Percentiles rank a stretch among this genome's conserved stretches.
Conservation (phyloP, 1,140 invertebrate species). For the Pantala flavescens region DNA sequence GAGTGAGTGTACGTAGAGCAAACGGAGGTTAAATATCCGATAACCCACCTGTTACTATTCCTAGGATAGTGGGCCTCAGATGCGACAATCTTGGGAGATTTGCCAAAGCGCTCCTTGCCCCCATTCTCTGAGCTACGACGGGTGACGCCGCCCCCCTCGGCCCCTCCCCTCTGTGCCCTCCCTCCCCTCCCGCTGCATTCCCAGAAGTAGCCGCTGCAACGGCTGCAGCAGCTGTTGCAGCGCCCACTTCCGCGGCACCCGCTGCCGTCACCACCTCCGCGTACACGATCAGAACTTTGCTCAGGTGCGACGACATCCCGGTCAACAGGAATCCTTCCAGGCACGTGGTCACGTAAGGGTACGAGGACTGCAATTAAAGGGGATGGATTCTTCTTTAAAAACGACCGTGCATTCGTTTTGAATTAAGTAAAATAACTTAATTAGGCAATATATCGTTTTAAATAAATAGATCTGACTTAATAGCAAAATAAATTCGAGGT, state of each 20-base stretch:
- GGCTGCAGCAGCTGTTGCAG: not conserved
- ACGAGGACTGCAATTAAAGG: slow-evolving; percentile 32
- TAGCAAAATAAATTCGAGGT: too few species aligned
- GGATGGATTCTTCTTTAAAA: not conserved
- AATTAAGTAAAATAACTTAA: too few species aligned
- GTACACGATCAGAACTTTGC: slow-evolving; percentile 45
- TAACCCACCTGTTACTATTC: slow-evolving; percentile 43
- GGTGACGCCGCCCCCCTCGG: not conserved
- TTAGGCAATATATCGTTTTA: too few species aligned
- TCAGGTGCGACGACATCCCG: slow-evolving; percentile 45
- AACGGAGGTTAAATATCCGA: not conserved
- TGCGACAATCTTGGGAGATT: slow-evolving; percentile 37
- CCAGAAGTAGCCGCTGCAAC: not conserved
- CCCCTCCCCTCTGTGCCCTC: not conserved
- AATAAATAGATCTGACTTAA: too few species aligned
- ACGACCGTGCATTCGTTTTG: too few species aligned
- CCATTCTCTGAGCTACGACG: not conserved
- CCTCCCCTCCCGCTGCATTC: not conserved
- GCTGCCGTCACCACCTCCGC: slow-evolving; percentile 36
- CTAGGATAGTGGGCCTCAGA: slow-evolving; percentile 43
- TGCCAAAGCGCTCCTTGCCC: slow-evolving; percentile 17
- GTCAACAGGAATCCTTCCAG: slow-evolving; percentile 43
- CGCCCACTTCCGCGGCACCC: not conserved
- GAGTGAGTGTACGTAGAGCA: too few species aligned
- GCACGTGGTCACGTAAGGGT: slow-evolving; percentile 36